Evolutionary conservation across 2,888 invertebrate species (phyloP).

Genomic region (Chrysomela aeneicollis): DNA sequence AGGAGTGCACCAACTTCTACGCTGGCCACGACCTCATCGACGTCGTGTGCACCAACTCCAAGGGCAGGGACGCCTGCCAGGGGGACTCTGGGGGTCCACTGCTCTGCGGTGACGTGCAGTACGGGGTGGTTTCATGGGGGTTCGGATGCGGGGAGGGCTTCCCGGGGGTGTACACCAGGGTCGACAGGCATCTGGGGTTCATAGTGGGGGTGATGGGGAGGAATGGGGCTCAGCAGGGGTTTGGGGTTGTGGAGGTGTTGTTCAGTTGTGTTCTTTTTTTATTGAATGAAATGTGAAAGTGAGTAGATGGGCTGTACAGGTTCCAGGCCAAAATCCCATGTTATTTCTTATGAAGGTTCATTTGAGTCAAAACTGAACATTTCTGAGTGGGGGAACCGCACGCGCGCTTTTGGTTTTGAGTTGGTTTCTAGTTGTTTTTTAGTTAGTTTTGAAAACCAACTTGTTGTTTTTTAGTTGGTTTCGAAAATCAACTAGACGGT

Average conservation of each 20-base stretch:
- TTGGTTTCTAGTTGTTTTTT: too few relatives aligned
- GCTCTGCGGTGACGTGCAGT: slow-evolving; percentile 2
- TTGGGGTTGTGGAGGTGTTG: neutral
- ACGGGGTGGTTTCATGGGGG: slow-evolving; percentile 22
- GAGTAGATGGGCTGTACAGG: too few relatives aligned
- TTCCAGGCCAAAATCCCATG: too few relatives aligned
- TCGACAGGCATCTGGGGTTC: slow-evolving; percentile 25
- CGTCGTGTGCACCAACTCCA: slow-evolving; percentile 1
- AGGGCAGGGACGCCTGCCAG: slow-evolving; percentile 2
- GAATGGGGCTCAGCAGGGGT: neutral
- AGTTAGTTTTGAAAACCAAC: too few relatives aligned
- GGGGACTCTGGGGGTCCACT: slow-evolving; percentile 15
- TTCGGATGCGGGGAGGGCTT: slow-evolving; percentile 15
- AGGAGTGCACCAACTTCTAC: neutral
- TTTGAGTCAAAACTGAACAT: too few relatives aligned
- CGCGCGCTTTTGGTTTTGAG: too few relatives aligned
- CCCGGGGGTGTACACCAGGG: slow-evolving; percentile 30
- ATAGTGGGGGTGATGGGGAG: slow-evolving; percentile 4
- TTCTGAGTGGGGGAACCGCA: too few relatives aligned
- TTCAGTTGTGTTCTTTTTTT: too few relatives aligned
- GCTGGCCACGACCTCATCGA: neutral
- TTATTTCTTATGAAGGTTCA: too few relatives aligned
- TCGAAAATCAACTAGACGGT: too few relatives aligned
- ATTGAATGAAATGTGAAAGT: too few relatives aligned
- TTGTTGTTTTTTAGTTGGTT: too few relatives aligned